A percentile compares a stretch with the other conserved stretches of the same genome.
Evolutionary conservation across 2,113 vertebrate genomes (phyloP).

Genomic region (Oreocharis arfaki): DNA sequence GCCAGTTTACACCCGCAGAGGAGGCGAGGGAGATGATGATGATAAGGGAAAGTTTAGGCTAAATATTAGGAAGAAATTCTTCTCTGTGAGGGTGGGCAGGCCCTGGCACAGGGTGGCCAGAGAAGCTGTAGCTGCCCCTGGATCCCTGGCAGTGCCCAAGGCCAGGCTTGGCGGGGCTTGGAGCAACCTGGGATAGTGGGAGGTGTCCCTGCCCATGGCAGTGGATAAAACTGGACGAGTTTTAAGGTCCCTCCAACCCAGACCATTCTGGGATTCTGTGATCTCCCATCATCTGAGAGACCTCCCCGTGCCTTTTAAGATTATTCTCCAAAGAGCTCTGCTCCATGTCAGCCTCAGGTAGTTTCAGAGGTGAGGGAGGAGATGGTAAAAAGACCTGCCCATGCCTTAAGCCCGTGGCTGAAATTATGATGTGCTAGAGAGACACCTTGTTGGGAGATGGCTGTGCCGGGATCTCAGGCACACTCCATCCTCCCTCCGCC

Average conservation of each 20-base stretch:
- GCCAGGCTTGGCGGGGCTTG: fast-evolving
- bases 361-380: neutral
- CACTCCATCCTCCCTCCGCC: neutral
- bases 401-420: neutral
- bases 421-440: neutral
- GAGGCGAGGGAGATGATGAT: neutral
- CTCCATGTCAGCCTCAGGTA: neutral
- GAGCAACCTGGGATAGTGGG: fast-evolving
- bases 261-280: neutral
- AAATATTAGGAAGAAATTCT: neutral
- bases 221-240: fast-evolving
- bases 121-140: neutral
- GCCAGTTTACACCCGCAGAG: neutral
- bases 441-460: neutral
- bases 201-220: neutral
- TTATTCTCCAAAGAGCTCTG: neutral
- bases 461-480: neutral
- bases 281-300: neutral
- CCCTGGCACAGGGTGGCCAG: neutral
- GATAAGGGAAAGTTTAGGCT: neutral
- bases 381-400: neutral
- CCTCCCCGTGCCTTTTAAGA: neutral
- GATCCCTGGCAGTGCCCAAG: neutral
- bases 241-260: neutral
- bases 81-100: fast-evolving